Evolutionary conservation across 2,113 vertebrate species (phyloP).

Genomic region (Dicaeum eximium): DNA sequence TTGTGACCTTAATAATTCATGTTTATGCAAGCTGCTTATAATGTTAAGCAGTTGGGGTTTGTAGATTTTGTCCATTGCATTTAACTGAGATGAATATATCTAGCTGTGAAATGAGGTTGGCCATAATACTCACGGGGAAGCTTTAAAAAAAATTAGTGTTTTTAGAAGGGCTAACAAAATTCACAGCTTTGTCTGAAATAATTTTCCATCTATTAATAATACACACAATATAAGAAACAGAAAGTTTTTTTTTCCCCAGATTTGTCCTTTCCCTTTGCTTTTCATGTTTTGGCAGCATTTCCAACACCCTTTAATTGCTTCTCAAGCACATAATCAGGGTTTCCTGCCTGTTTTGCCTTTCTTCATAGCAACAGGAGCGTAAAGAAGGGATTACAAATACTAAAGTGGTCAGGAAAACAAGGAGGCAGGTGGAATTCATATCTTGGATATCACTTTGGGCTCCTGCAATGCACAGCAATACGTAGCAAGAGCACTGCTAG

Average conservation of each 20-base stretch:
- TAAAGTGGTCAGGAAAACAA: background rate
- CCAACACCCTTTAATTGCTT: constrained; percentile 2
- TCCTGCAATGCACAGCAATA: background rate
- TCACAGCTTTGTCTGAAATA: constrained; percentile 24
- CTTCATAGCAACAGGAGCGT: background rate
- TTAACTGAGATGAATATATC: constrained; percentile 26
- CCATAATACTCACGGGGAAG: background rate
- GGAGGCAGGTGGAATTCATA: background rate
- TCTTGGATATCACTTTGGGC: background rate
- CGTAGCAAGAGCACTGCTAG: background rate
- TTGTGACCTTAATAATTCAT: constrained; percentile 66
- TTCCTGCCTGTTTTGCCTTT: background rate
- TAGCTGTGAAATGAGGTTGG: constrained; percentile 13
- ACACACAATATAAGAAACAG: background rate
- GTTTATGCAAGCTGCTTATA: constrained; percentile 57
- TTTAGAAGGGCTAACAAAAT: constrained; percentile 20
- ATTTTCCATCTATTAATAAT: constrained; percentile 1
- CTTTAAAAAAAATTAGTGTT: background rate
- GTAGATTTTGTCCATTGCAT: constrained; percentile 1
- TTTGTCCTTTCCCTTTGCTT: background rate
- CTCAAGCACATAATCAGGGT: background rate
- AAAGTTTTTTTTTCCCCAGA: background rate
- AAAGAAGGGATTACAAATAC: background rate
- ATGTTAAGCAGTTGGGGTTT: constrained; percentile 41
- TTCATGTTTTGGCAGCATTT: constrained; percentile 25